A percentile compares a stretch with the other conserved stretches of the same genome.
Conservation (phyloP, 30 jellyfish, hydroid and myxozoan species). For the Sanderia malayensis region DNA sequence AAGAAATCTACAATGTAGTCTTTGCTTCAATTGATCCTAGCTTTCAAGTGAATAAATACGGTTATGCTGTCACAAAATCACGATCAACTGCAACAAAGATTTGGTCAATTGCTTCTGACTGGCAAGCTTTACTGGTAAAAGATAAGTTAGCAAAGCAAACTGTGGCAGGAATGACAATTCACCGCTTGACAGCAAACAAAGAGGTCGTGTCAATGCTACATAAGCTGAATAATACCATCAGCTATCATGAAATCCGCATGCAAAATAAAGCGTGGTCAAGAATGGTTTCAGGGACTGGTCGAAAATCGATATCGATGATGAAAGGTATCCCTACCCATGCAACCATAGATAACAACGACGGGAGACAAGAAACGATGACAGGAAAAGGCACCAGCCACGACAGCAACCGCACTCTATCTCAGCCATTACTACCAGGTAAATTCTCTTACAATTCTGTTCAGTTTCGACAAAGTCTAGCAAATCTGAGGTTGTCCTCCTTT, state of each 20-base stretch:
- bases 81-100: neutral
- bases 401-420: neutral
- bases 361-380: neutral
- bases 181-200: too few species aligned
- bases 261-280: neutral
- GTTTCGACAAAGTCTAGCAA: too few species aligned
- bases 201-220: constrained; percentile 1
- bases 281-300: neutral
- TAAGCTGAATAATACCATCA: neutral
- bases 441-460: neutral
- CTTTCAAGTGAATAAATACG: neutral
- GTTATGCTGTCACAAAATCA: neutral
- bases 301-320: neutral
- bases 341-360: neutral
- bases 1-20: neutral
- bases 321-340: neutral
- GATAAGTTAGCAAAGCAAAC: neutral
- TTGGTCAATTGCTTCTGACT: neutral
- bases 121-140: neutral
- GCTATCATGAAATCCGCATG: neutral
- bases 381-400: neutral
- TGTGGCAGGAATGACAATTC: neutral
- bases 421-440: neutral
- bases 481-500: too few species aligned
- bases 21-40: neutral